phyloP scores from a whole-genome alignment of 35 echinoderm and acorn worm genomes.

The Stichopus chloronotus region DNA sequence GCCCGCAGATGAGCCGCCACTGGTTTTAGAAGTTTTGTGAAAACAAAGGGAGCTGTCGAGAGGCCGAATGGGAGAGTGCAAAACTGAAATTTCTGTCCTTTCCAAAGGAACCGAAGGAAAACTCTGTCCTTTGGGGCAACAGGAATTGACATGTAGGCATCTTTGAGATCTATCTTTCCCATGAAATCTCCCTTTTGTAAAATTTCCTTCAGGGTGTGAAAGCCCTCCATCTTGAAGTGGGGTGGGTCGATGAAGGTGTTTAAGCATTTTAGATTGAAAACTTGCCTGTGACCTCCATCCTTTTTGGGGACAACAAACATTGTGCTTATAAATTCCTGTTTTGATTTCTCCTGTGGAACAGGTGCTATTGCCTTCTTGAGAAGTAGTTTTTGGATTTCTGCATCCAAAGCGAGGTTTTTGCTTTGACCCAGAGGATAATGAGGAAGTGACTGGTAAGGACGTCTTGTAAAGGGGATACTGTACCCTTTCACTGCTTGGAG shows the following conservation, averaged over 20 bases:
- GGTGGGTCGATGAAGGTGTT: conserved; percentile 21
- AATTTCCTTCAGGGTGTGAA: conserved; percentile 19
- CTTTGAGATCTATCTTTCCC: conserved; percentile 39
- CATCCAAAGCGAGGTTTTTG: neutral
- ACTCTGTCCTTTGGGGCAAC: conserved; percentile 16
- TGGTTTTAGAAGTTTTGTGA: conserved; percentile 61
- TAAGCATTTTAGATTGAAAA: conserved; percentile 43
- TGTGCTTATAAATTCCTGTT: conserved; percentile 3
- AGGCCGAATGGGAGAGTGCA: conserved; percentile 18
- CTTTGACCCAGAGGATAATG: neutral
- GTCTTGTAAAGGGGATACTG: conserved; percentile 25
- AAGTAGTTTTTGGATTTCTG: conserved; percentile 33
- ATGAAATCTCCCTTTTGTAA: neutral
- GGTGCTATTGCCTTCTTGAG: conserved; percentile 35
- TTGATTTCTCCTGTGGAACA: neutral
- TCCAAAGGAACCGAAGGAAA: conserved; percentile 46
- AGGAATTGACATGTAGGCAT: conserved; percentile 38
- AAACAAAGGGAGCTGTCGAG: conserved; percentile 18
- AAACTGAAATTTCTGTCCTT: conserved; percentile 8
- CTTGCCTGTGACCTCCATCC: conserved; percentile 30
- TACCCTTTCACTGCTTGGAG: conserved; percentile 52
- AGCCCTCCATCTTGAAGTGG: conserved; percentile 61
- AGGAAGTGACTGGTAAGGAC: conserved; percentile 19
- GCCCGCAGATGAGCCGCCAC: conserved; percentile 8
- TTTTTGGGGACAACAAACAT: conserved; percentile 51